Evolutionary conservation across 2,113 vertebrate species (phyloP).

Genomic region (Pandion haliaetus): DNA sequence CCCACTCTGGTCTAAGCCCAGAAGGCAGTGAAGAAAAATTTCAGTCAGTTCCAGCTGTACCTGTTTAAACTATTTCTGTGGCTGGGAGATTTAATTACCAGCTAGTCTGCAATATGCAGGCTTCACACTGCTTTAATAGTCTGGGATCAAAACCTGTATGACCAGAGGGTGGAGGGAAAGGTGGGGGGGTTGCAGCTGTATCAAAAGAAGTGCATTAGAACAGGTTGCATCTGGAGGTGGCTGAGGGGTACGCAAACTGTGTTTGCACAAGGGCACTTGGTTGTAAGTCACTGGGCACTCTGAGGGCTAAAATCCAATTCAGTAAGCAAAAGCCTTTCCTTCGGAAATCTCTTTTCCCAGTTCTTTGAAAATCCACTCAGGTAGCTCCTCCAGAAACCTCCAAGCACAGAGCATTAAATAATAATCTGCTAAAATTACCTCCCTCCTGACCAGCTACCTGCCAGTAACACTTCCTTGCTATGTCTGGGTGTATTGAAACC

Average conservation of each 20-base stretch:
- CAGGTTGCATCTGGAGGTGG: background rate
- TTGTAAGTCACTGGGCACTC: background rate
- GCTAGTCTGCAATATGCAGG: background rate
- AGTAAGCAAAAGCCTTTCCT: background rate
- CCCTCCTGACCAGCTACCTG: background rate
- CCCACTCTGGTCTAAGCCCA: background rate
- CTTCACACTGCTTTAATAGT: background rate
- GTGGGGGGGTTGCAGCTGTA: accelerated
- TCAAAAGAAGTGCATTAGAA: background rate
- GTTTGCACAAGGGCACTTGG: background rate
- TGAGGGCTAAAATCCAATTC: background rate
- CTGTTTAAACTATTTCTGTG: background rate
- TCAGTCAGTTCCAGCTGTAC: background rate
- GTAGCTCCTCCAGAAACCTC: background rate
- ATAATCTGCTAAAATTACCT: background rate
- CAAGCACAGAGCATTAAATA: background rate
- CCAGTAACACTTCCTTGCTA: background rate
- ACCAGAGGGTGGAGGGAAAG: background rate
- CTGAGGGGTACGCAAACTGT: background rate
- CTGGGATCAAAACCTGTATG: background rate
- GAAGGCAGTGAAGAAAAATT: background rate
- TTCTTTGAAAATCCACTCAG: background rate
- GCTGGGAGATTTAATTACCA: background rate
- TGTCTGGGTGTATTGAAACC: background rate
- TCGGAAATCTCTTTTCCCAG: background rate